Base-by-base conservation (phyloP, 2,113 vertebrate species). In the Pyrgilauda ruficollis region DNA sequence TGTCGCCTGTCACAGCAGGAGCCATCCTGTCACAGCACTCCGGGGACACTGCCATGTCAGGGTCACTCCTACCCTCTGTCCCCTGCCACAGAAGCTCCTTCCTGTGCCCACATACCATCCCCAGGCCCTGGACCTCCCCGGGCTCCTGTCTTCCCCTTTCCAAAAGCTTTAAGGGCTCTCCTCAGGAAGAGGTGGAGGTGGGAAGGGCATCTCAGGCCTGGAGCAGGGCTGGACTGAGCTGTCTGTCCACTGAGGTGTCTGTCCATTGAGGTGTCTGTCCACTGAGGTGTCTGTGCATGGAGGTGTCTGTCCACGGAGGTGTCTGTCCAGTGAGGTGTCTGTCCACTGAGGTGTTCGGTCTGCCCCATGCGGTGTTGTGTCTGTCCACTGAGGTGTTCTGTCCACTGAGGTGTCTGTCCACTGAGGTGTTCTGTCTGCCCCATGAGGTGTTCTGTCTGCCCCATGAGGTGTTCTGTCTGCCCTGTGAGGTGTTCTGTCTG, bases 21-120 rank as follows among this genome's bases (percentile, higher is more conserved):
- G 56, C 73, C 49, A 16, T 30, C 67, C 67, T 62, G n/a, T 15
- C 21, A 68, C 52, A 63, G 47, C 7, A 0, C 31, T 79, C 8
- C 14, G 0, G 11, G 81, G 62, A 75, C 64, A 20, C 43, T 35
- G 52, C 47, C 37, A 18, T 2, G 4, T 7, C 64, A 44, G 0
- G 0, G 73, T 18, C 73, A 55, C 74, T n/a, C 23, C 7, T 3
- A 10, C 30, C 46, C 5, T 1, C 18, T 30, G 61, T 13, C 33
- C 39, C 43, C 50, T 59, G 56, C 26, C 43, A 30, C 28, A 14
- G 20, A 8, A 39, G 15, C 12, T 75, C 41, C 43, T 46, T 30
- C 41, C 22, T 10, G 1, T 8, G 9, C 26, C 63, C 39, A 0
- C 1, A 10, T 22, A 43, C 39, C 69, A 53, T 1, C 20, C 28